Evolutionary conservation across 2,797 vertebrate genomes (phyloP).

Genomic region (Lacerta agilis): DNA sequence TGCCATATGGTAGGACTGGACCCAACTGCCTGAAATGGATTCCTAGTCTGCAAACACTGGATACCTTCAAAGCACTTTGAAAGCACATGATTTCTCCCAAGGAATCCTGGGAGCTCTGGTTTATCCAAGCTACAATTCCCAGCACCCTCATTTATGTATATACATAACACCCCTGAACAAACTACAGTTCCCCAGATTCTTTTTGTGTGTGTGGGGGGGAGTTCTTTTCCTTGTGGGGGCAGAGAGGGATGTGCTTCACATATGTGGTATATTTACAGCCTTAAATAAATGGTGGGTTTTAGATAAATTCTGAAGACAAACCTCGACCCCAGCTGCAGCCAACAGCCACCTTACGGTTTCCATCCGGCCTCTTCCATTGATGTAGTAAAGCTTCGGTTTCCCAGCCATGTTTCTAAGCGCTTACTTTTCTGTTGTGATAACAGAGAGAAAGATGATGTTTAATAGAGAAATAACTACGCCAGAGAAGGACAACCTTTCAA

Average conservation of each 20-base stretch:
- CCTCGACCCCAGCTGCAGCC: conserved; percentile 86
- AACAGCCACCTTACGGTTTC: conserved; percentile 91
- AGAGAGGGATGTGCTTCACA: no score
- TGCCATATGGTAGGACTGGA: neutral
- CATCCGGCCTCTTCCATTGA: conserved; percentile 87
- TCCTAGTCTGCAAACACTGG: no score
- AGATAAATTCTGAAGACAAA: conserved; percentile 57
- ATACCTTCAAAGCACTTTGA: no score
- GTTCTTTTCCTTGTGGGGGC: no score
- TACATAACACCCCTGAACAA: no score
- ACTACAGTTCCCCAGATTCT: no score
- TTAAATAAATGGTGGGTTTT: neutral
- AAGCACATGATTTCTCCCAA: no score
- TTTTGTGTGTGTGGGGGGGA: no score
- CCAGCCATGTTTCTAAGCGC: conserved; percentile 77
- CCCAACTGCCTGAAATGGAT: neutral
- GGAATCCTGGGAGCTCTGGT: no score
- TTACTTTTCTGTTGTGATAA: conserved; percentile 55
- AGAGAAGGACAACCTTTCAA: neutral
- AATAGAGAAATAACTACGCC: neutral
- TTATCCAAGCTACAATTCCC: no score
- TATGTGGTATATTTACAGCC: no score
- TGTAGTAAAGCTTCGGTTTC: conserved; percentile 86
- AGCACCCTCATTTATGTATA: no score
- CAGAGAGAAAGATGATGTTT: neutral